Conservation (phyloP, 2,797 vertebrate species). For the Coregonus suidteri region DNA sequence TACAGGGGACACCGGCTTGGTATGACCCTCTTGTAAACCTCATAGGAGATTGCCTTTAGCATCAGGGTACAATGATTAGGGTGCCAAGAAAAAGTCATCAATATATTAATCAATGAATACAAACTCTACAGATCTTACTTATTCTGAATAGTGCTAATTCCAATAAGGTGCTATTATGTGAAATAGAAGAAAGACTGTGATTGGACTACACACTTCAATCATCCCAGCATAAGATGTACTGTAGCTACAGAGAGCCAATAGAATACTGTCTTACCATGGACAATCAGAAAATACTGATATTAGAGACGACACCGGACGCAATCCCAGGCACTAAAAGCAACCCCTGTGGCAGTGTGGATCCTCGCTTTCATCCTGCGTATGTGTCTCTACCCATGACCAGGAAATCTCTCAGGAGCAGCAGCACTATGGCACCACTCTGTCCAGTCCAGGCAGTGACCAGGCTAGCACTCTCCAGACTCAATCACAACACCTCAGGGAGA, state of each 20-base stretch:
- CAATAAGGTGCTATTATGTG: slow-evolving; percentile 5
- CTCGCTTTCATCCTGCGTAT: slow-evolving; percentile 29
- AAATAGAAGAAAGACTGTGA: background rate
- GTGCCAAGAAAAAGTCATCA: background rate
- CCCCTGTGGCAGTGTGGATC: slow-evolving; percentile 28
- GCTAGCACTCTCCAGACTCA: background rate
- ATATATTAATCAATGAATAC: background rate
- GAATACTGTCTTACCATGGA: slow-evolving; percentile 55
- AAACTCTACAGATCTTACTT: background rate
- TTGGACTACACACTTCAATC: background rate
- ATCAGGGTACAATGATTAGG: background rate
- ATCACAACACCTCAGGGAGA: background rate
- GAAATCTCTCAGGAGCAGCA: slow-evolving; percentile 37
- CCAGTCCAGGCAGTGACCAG: background rate
- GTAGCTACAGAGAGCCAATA: slow-evolving; percentile 16
- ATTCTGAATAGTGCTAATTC: background rate
- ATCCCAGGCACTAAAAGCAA: slow-evolving; percentile 26
- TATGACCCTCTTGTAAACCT: background rate
- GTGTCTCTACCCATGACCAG: slow-evolving; percentile 19
- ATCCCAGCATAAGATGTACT: background rate
- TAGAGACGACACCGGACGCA: slow-evolving; percentile 6
- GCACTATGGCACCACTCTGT: slow-evolving; percentile 10
- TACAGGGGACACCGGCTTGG: no score
- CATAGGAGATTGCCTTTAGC: background rate
- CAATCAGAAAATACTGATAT: slow-evolving; percentile 22